These are phyloP conservation scores for Metallyticus violacea DNA, from an alignment of 2,888 invertebrate genomes.

Conservation along the genomic window DNA sequence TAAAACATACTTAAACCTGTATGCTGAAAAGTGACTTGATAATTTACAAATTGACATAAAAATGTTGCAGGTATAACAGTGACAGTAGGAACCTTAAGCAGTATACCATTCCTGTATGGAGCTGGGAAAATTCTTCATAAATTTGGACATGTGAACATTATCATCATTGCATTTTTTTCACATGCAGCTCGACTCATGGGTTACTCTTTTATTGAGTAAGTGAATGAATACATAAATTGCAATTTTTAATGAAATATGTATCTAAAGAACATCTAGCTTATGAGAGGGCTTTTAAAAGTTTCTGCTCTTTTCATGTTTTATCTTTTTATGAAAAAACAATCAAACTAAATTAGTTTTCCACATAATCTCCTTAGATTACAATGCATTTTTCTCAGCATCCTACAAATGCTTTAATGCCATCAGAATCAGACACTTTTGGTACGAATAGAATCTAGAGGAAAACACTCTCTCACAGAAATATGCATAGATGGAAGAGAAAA, in stretches of 20 bases:
- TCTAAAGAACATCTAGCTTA: neutral
- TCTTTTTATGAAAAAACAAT: neutral
- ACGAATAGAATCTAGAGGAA: too few relatives aligned
- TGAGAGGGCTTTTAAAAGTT: neutral
- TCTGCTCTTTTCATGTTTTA: neutral
- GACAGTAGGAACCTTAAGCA: constrained; percentile 79
- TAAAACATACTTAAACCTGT: too few relatives aligned
- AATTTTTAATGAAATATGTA: too few relatives aligned
- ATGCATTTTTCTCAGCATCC: too few relatives aligned
- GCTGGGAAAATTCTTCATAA: constrained; percentile 79
- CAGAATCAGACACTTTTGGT: too few relatives aligned
- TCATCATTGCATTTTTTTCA: constrained; percentile 80
- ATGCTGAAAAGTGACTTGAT: too few relatives aligned
- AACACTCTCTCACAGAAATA: too few relatives aligned
- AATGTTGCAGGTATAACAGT: constrained; percentile 68
- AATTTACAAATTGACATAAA: too few relatives aligned
- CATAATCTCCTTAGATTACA: too few relatives aligned
- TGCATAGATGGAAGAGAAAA: too few relatives aligned
- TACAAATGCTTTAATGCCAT: too few relatives aligned
- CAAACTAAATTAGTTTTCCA: neutral
- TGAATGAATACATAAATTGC: constrained; percentile 37
- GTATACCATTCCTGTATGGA: constrained; percentile 80
- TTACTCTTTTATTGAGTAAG: constrained; percentile 82
- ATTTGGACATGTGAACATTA: constrained; percentile 79
- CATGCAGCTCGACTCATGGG: constrained; percentile 79